Percentiles rank a stretch among this genome's conserved stretches.
Conservation (phyloP, 2,797 vertebrate genomes). For the Clamator glandarius region DNA sequence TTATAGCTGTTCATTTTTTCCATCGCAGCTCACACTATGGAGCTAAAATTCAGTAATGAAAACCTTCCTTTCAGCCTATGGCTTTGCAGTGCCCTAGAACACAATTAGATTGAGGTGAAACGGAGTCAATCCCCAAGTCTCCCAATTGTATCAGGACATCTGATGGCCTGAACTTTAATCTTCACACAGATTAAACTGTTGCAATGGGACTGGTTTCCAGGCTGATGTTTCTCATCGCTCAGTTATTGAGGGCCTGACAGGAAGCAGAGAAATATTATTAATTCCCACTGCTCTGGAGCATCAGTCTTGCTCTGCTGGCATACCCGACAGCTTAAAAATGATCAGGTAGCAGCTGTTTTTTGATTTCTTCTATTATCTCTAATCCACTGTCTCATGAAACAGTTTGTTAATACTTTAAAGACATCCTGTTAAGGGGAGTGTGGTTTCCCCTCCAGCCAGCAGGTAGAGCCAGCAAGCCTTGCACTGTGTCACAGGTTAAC, state of each 20-base stretch:
- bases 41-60: slow-evolving; percentile 31
- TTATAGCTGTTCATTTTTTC: slow-evolving; percentile 55
- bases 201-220: neutral
- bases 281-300: neutral
- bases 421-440: neutral
- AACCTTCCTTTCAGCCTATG: slow-evolving; percentile 15
- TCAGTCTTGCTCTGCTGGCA: slow-evolving; percentile 29
- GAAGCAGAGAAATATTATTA: slow-evolving; percentile 37
- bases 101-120: slow-evolving; percentile 7
- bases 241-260: slow-evolving; percentile 20
- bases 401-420: slow-evolving; percentile 27
- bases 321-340: neutral
- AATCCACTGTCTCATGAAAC: slow-evolving; percentile 8
- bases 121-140: neutral
- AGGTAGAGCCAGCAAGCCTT: slow-evolving; percentile 70
- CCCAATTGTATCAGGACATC: neutral
- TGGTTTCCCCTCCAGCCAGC: slow-evolving; percentile 49
- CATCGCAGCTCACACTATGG: neutral
- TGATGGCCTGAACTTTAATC: neutral
- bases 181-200: slow-evolving; percentile 16
- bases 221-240: slow-evolving; percentile 34
- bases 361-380: slow-evolving; percentile 46
- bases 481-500: slow-evolving; percentile 14
- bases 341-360: slow-evolving; percentile 55
- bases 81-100: neutral